Percentiles rank a stretch among this genome's conserved stretches.
Evolutionary conservation across 2,888 invertebrate genomes (phyloP).

Genomic region (Melieria crassipennis): DNA sequence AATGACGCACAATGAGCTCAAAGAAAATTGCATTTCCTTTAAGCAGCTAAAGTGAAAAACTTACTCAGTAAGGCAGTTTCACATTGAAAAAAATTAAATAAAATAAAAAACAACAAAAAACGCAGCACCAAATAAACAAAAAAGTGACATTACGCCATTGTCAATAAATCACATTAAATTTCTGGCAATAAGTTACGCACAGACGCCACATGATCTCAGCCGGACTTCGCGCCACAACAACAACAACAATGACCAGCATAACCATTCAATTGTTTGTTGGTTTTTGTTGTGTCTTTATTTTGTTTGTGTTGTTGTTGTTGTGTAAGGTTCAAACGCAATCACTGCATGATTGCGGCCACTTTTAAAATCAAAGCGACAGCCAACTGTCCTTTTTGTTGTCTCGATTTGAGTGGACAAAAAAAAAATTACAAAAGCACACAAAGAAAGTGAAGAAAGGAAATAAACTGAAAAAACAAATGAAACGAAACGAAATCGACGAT

Average conservation of each 20-base stretch:
- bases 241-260: neutral
- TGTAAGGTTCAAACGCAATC: neutral
- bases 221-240: neutral
- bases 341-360: neutral
- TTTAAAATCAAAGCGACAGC: neutral
- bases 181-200: neutral
- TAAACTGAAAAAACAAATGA: no score
- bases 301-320: neutral
- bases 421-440: no score
- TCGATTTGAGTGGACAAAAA: neutral
- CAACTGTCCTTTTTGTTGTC: neutral
- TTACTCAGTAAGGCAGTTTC: neutral
- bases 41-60: slow-evolving; percentile 3
- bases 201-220: neutral
- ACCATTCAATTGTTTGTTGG: neutral
- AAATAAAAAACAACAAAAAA: slow-evolving; percentile 1
- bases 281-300: no score
- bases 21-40: neutral
- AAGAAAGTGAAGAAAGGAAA: no score
- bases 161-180: slow-evolving; percentile 7
- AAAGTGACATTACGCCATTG: neutral
- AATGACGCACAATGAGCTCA: neutral
- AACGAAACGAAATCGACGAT: no score
- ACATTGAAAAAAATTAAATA: neutral
- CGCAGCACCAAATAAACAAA: neutral